These are phyloP conservation scores for Antigone vipio DNA, from an alignment of 2,113 vertebrate species.

Conservation along the genomic window DNA sequence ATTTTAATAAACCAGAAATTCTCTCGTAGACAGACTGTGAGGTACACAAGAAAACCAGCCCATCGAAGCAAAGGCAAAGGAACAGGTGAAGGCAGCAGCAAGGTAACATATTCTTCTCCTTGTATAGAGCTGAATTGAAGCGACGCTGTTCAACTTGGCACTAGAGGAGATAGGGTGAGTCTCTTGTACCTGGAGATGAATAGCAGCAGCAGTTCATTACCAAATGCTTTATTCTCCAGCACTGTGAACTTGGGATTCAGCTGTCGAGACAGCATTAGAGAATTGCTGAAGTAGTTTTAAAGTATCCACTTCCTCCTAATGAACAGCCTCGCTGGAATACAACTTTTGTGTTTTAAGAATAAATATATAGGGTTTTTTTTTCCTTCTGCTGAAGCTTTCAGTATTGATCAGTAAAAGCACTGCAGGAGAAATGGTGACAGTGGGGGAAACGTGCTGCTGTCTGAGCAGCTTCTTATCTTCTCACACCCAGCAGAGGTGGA, in stretches of 20 bases:
- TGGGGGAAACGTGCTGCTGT: neutral
- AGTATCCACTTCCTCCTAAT: conserved; percentile 35
- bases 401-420: conserved; percentile 52
- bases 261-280: neutral
- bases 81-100: neutral
- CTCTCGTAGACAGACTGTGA: neutral
- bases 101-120: neutral
- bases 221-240: neutral
- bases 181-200: conserved; percentile 19
- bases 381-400: conserved; percentile 40
- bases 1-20: conserved; percentile 1
- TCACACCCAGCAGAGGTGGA: neutral
- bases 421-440: conserved; percentile 44
- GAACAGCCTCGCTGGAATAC: conserved; percentile 34
- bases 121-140: neutral
- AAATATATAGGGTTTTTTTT: neutral
- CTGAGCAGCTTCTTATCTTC: conserved; percentile 12
- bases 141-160: neutral
- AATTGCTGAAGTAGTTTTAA: conserved; percentile 30
- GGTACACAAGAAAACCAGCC: neutral
- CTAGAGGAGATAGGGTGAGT: neutral
- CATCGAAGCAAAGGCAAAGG: neutral
- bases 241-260: conserved; percentile 38
- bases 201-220: conserved; percentile 3
- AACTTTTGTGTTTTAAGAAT: conserved; percentile 54